A percentile compares a stretch with the other conserved stretches of the same genome.
Evolutionary conservation across 2,797 vertebrate species (phyloP).

Genomic region (Silurus lanzhouensis): DNA sequence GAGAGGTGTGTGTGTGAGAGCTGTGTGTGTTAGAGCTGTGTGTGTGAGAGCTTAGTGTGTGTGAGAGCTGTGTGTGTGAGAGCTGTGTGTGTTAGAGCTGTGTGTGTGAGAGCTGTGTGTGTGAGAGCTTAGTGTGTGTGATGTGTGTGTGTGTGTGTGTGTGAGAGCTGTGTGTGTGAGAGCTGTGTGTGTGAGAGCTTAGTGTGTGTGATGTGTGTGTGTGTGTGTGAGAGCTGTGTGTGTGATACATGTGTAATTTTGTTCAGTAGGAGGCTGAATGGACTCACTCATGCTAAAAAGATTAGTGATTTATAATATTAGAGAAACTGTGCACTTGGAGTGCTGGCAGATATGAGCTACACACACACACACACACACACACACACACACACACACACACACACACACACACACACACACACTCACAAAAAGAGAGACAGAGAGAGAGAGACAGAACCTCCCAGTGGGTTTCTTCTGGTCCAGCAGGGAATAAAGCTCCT

Average conservation of each 20-base stretch:
- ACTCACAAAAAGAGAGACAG: neutral
- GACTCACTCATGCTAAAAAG: slow-evolving; percentile 46
- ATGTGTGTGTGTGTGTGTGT: no score
- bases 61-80: no score
- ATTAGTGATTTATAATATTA: slow-evolving; percentile 53
- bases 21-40: no score
- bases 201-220: no score
- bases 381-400: slow-evolving; percentile 3
- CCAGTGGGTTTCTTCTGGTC: slow-evolving; percentile 43
- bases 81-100: no score
- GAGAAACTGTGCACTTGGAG: slow-evolving; percentile 30
- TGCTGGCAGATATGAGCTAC: slow-evolving; percentile 20
- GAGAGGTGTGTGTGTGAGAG: no score
- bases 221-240: no score
- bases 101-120: no score
- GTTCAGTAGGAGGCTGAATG: slow-evolving; percentile 47
- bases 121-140: no score
- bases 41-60: no score
- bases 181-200: no score
- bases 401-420: neutral
- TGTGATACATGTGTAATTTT: slow-evolving; percentile 48
- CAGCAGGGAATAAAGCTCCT: slow-evolving; percentile 43
- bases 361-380: neutral
- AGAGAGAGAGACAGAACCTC: slow-evolving; percentile 22
- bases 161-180: no score